Evolutionary conservation across 2,797 vertebrate species (phyloP).

Genomic region (Anguilla anguilla): DNA sequence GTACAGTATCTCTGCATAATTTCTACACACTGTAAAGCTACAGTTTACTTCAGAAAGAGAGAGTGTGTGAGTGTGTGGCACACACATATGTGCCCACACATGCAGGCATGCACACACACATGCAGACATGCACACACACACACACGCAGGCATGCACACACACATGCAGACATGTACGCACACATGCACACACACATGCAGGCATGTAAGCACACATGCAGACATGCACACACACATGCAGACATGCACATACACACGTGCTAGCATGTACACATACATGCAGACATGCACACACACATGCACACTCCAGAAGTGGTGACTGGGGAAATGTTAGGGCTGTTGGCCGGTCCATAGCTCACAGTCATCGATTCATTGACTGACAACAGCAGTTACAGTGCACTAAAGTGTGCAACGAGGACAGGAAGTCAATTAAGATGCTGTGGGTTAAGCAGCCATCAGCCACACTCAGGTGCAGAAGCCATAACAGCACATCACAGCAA

Average conservation of each 20-base stretch:
- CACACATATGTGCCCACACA: too few species aligned
- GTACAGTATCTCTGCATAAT: too few species aligned
- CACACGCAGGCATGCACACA: not conserved
- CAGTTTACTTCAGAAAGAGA: not conserved
- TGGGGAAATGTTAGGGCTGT: not conserved
- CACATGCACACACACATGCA: not conserved
- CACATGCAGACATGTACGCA: too few species aligned
- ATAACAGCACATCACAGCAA: not conserved
- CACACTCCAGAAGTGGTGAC: not conserved
- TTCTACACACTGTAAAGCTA: not conserved
- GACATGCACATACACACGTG: not conserved
- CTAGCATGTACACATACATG: not conserved
- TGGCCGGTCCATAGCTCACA: not conserved
- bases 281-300: not conserved
- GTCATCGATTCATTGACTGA: not conserved
- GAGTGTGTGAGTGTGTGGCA: too few species aligned
- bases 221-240: too few species aligned
- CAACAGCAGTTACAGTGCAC: conserved; percentile 6
- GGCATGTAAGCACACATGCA: not conserved
- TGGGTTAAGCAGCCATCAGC: not conserved
- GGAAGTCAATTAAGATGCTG: not conserved
- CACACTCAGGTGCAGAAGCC: not conserved
- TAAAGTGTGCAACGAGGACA: conserved; percentile 13
- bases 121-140: not conserved
- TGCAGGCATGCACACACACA: not conserved